Percentiles rank a stretch among this genome's conserved stretches.
These are phyloP conservation scores for Drosophila stalkeri DNA, from an alignment of 2,888 invertebrate species.

Conservation along the genomic window DNA sequence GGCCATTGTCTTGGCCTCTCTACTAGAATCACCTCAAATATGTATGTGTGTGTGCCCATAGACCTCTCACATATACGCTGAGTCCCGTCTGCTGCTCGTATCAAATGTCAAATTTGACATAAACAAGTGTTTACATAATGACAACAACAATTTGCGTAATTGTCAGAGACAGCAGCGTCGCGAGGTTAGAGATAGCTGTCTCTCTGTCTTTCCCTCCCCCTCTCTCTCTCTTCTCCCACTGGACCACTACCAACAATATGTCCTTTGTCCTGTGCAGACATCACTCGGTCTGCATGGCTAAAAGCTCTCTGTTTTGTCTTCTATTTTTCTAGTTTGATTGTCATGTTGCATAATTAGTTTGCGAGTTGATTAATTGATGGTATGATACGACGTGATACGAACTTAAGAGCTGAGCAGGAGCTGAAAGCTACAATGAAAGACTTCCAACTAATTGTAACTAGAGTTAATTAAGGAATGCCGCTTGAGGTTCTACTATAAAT, in stretches of 20 bases:
- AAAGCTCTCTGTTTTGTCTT: slow-evolving; percentile 15
- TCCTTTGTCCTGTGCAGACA: slow-evolving; percentile 15
- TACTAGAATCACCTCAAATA: neutral
- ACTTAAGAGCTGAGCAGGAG: neutral
- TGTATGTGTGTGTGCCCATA: neutral
- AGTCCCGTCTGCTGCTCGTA: slow-evolving; percentile 47
- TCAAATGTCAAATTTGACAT: slow-evolving; percentile 79
- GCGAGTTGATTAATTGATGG: slow-evolving; percentile 55
- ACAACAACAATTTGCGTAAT: slow-evolving; percentile 81
- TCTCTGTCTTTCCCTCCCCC: neutral
- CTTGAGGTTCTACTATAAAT: neutral
- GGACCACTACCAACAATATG: neutral
- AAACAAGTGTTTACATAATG: slow-evolving; percentile 81
- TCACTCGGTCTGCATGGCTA: neutral
- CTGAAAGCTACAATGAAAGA: neutral
- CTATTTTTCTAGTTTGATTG: slow-evolving; percentile 34
- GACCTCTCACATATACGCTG: too few relatives aligned
- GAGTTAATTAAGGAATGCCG: neutral
- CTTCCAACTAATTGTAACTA: neutral
- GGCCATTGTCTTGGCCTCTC: slow-evolving; percentile 14
- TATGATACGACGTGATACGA: neutral
- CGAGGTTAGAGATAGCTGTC: slow-evolving; percentile 21
- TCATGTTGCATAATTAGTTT: slow-evolving; percentile 54
- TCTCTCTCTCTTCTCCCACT: neutral
- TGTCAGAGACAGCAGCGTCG: slow-evolving; percentile 55